These are phyloP conservation scores for Melipona beecheii DNA, from an alignment of 2,888 invertebrate genomes.

Conservation along the genomic window DNA sequence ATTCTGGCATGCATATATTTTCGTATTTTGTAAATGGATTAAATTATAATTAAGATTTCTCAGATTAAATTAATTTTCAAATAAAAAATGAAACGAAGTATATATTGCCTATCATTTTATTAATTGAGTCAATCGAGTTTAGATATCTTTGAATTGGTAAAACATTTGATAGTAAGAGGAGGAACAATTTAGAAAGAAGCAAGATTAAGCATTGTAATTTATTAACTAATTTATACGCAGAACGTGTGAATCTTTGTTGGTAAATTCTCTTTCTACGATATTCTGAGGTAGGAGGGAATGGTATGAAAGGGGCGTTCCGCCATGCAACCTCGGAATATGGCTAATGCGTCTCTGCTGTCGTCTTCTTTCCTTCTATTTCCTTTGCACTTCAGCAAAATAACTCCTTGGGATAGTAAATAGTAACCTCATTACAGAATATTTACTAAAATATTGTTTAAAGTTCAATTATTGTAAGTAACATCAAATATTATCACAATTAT, in stretches of 20 bases:
- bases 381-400: conserved; percentile 7
- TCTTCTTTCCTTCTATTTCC: conserved; percentile 46
- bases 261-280: conserved; percentile 66
- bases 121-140: background rate
- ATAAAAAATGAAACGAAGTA: background rate
- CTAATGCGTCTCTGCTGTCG: conserved; percentile 63
- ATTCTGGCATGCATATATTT: background rate
- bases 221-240: conserved; percentile 74
- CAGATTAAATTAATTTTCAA: background rate
- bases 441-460: background rate
- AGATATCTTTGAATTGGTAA: too few species aligned
- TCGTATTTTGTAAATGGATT: background rate
- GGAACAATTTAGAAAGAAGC: background rate
- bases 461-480: background rate
- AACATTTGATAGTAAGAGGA: background rate
- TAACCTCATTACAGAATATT: conserved; percentile 14
- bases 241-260: conserved; percentile 41
- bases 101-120: background rate
- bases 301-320: conserved; percentile 82
- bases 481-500: background rate
- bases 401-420: conserved; percentile 24
- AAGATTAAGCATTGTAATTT: conserved; percentile 54
- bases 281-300: conserved; percentile 66
- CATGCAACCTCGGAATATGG: conserved; percentile 83
- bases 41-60: background rate